Evolutionary conservation across 2,888 invertebrate genomes (phyloP), one percentile per base, ranked within the genome.

Genomic region (Diachrysia chrysitis): DNA sequence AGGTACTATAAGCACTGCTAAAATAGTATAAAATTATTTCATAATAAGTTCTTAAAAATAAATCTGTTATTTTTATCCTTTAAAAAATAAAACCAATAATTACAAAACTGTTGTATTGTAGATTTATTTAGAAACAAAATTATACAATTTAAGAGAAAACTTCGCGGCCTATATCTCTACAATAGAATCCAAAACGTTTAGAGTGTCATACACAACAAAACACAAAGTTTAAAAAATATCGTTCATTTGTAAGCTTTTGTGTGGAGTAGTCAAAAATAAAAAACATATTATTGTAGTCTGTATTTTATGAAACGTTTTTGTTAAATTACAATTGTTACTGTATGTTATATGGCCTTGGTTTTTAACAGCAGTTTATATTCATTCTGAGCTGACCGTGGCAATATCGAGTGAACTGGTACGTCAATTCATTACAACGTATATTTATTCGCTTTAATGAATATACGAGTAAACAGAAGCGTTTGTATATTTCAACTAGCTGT

Each of bases 361-460:
- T 46, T 48, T 48, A 48, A 48, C 9, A 19, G 48, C 48, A 19
- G 48, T 48, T 19, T 16, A 14, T 25, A 37, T 37, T 37, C 37
- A 12, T 17, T 19, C 10, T 2, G 19, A 17, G 17, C 19, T 9
- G 48, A 19, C 19, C 19, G 48, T 19, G 48, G 48, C 19, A 46
- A 17, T 17, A 48, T 48, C 17, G 5, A 48, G 7, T 48, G 10
- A 46, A 48, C 48, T 1, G 19, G 9, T 3, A 48, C 19, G 48
- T 19, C 48, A 19, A 48, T 48, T 48, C 48, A 48, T 48, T 19
- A 48, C 48, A 48, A 19, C 6, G 48, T 7, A 19, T 42, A 42
- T 19, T 48, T 48, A 19, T 48, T 48, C 48, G 19, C 48, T 17
- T 48, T 48, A 48, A 48, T 48, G 48, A 42, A 42, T 42, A 17